phyloP scores from a whole-genome alignment of 37 sponge, comb jelly and placozoan species.

The Agelas oroides region DNA sequence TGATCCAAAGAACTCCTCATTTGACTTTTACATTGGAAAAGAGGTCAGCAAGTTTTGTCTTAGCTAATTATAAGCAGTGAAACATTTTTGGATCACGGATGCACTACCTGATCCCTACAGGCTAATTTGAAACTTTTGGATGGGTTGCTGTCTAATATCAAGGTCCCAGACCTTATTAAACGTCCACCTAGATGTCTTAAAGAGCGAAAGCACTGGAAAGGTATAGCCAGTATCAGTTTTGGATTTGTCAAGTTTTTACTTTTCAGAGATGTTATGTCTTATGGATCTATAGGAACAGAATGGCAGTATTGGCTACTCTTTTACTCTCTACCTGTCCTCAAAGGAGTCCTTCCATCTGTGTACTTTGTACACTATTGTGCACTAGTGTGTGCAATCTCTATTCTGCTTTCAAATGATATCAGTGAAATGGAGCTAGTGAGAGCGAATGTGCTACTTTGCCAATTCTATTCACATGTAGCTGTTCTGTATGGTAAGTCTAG shows the following conservation, averaged over 20 bases:
- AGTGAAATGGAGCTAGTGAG: neutral
- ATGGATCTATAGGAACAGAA: neutral
- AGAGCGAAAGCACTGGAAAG: conserved; percentile 6
- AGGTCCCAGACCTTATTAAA: neutral
- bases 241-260: too few relatives aligned
- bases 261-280: neutral
- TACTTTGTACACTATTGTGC: neutral
- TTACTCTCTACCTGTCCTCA: neutral
- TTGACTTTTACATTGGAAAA: neutral
- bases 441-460: neutral
- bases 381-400: neutral
- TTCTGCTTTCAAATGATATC: neutral
- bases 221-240: neutral
- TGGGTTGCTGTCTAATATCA: neutral
- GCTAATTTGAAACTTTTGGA: too few relatives aligned
- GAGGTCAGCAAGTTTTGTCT: neutral
- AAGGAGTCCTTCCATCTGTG: neutral
- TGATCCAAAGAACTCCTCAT: neutral
- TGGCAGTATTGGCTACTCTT: conserved; percentile 1
- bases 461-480: neutral
- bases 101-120: too few relatives aligned
- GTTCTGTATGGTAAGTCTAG: neutral
- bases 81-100: too few relatives aligned
- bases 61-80: neutral
- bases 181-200: neutral